Conservation (phyloP, 2,888 invertebrate genomes). For the Perizoma flavofasciatum region DNA sequence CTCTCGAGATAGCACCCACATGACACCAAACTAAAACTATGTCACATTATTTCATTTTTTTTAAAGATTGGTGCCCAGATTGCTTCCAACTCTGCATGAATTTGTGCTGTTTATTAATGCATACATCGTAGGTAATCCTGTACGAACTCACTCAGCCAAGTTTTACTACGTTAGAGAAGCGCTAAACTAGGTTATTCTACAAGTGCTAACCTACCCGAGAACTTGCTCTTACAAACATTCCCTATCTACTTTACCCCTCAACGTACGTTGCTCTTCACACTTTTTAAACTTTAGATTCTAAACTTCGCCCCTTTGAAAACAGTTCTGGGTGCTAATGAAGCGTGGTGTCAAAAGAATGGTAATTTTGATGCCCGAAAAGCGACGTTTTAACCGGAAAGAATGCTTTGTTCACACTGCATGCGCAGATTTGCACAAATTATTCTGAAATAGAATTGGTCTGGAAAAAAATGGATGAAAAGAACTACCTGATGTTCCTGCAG, state of each 20-base stretch:
- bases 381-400: background rate
- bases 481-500: no score
- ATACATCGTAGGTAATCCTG: no score
- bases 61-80: background rate
- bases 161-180: constrained; percentile 9
- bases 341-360: constrained; percentile 12
- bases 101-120: no score
- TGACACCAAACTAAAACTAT: no score
- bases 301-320: background rate
- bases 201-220: constrained; percentile 6
- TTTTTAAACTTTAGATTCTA: constrained; percentile 6
- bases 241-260: constrained; percentile 2
- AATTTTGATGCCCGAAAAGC: background rate
- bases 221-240: constrained; percentile 10
- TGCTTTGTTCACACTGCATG: background rate
- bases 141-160: constrained; percentile 3
- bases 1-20: no score
- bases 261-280: constrained; percentile 3
- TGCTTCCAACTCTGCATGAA: no score
- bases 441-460: no score
- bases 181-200: constrained; percentile 14
- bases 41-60: no score
- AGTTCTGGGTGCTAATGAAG: background rate
- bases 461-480: no score
- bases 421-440: no score